Conservation (phyloP, 1,140 invertebrate species). For the Tribolium castaneum region DNA sequence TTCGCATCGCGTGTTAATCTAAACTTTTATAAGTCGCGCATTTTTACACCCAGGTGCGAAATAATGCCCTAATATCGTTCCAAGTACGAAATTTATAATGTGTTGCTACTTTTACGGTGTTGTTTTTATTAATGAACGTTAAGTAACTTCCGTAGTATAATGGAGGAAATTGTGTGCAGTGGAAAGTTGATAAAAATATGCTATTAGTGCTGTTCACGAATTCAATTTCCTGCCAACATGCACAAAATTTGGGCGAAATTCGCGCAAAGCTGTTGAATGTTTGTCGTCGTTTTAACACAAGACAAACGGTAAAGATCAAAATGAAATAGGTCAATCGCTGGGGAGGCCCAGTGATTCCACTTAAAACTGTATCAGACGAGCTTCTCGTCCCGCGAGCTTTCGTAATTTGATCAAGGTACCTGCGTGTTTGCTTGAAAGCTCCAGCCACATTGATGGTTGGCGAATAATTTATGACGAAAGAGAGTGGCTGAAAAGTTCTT, state of each 20-base stretch:
- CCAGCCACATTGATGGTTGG: slow-evolving; percentile 48
- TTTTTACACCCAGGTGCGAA: slow-evolving; percentile 25
- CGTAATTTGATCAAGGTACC: slow-evolving; percentile 51
- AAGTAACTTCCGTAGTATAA: slow-evolving; percentile 38
- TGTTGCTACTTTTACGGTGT: slow-evolving; percentile 32
- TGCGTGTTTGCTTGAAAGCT: slow-evolving; percentile 48
- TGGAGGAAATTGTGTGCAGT: slow-evolving; percentile 30
- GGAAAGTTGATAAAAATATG: slow-evolving; percentile 18
- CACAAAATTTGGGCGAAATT: not conserved
- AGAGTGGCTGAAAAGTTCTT: slow-evolving; percentile 51
- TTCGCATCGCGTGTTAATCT: not conserved
- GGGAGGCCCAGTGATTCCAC: slow-evolving; percentile 17
- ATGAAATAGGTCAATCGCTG: slow-evolving; percentile 27
- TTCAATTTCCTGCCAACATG: not conserved
- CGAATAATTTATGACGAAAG: slow-evolving; percentile 51
- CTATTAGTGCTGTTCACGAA: slow-evolving; percentile 1
- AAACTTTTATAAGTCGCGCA: not conserved
- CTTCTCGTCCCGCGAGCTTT: slow-evolving; percentile 46
- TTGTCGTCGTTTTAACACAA: not conserved
- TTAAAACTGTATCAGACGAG: slow-evolving; percentile 32
- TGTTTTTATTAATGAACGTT: slow-evolving; percentile 37
- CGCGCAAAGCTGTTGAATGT: not conserved
- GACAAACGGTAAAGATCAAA: slow-evolving; percentile 27
- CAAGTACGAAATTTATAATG: slow-evolving; percentile 16
- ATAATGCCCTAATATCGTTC: slow-evolving; percentile 24